Evolutionary conservation across 2,113 vertebrate genomes (phyloP).

Genomic region (Dipodomys ordii): DNA sequence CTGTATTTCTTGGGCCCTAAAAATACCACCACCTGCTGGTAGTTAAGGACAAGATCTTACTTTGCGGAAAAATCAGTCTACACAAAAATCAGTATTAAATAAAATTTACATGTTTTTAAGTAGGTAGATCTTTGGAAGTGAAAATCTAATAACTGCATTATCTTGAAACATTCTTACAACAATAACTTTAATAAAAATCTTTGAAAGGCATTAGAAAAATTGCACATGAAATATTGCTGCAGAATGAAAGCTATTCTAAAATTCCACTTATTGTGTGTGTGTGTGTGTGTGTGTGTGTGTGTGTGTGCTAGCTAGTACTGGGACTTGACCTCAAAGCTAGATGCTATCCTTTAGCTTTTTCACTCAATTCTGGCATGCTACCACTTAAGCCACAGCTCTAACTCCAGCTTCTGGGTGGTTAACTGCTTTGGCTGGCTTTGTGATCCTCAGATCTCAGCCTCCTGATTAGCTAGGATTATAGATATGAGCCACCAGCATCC

Average conservation of each 20-base stretch:
- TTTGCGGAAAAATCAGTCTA: background rate
- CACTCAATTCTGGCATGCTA: no score
- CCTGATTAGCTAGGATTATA: no score
- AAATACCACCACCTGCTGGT: slow-evolving; percentile 81
- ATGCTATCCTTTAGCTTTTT: no score
- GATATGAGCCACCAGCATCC: no score
- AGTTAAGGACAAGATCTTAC: background rate
- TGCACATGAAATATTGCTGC: slow-evolving; percentile 20
- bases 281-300: no score
- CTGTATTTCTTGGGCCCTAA: slow-evolving; percentile 35
- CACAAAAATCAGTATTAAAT: slow-evolving; percentile 58
- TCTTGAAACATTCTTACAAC: background rate
- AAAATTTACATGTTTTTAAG: slow-evolving; percentile 55
- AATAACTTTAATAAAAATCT: slow-evolving; percentile 57
- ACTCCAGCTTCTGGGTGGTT: no score
- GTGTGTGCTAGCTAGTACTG: no score
- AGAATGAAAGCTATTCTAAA: slow-evolving; percentile 48
- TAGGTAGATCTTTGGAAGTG: slow-evolving; percentile 42
- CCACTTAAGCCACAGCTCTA: no score
- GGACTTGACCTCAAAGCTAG: no score
- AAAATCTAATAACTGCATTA: slow-evolving; percentile 13
- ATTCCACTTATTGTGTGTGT: no score
- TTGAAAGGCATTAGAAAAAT: background rate
- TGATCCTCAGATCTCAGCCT: no score
- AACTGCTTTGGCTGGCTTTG: no score